Percentiles rank a stretch among this genome's conserved stretches.
These are phyloP conservation scores for Macaca nemestrina DNA, from an alignment of 2,113 vertebrate species.

Conservation along the genomic window DNA sequence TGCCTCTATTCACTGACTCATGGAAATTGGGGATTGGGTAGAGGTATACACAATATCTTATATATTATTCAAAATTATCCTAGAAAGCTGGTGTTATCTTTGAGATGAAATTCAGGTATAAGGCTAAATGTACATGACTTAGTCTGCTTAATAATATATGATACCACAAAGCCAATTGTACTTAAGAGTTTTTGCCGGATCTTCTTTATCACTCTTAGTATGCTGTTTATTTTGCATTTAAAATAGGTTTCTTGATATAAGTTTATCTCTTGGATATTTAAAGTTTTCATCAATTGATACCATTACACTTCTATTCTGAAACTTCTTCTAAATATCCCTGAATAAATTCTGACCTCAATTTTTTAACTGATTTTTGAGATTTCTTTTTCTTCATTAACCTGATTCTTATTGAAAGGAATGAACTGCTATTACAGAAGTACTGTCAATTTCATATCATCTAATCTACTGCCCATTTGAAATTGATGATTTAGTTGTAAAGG, in stretches of 20 bases:
- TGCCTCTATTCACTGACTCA: not conserved
- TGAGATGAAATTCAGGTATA: not conserved
- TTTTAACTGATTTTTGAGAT: not conserved
- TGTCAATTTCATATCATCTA: not conserved
- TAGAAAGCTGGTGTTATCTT: not conserved
- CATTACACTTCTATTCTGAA: not conserved
- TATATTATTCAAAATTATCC: not conserved
- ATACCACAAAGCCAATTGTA: not conserved
- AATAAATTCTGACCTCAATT: not conserved
- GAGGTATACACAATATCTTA: not conserved
- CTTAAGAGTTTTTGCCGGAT: not conserved
- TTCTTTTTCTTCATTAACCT: not conserved
- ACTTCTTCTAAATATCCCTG: not conserved
- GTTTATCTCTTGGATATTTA: not conserved
- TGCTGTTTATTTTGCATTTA: not conserved
- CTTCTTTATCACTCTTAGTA: not conserved
- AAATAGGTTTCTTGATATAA: not conserved
- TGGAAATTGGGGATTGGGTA: not conserved
- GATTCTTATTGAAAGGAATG: not conserved
- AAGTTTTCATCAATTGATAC: not conserved
- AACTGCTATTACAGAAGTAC: too few species aligned
- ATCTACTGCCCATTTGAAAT: not conserved
- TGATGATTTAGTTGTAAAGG: not conserved
- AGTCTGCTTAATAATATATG: not conserved
- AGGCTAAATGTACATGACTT: not conserved